Percentiles rank a stretch among this genome's conserved stretches.
phyloP scores from a whole-genome alignment of 2,888 invertebrate genomes.

The Campaea margaritaria region DNA sequence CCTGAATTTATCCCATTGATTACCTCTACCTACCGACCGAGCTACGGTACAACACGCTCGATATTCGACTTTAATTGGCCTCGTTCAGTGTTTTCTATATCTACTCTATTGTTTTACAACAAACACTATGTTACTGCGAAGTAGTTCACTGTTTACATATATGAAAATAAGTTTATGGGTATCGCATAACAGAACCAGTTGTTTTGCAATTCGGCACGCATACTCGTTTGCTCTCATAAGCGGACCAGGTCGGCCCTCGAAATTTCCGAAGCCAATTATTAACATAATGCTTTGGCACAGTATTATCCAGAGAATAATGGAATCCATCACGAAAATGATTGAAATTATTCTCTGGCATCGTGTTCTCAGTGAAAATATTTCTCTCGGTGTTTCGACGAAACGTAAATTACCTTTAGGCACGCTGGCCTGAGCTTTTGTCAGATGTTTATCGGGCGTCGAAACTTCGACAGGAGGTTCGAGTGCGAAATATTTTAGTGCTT shows the following conservation, averaged over 20 bases:
- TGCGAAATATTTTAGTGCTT: conserved; percentile 1
- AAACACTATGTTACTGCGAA: conserved; percentile 39
- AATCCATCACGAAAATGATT: conserved; percentile 73
- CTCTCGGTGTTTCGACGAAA: conserved; percentile 48
- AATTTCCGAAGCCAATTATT: conserved; percentile 69
- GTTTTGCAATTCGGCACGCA: conserved; percentile 72
- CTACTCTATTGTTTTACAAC: conserved; percentile 47
- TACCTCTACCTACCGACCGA: conserved; percentile 45
- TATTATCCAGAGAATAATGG: conserved; percentile 66
- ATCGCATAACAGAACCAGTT: conserved; percentile 65
- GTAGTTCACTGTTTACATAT: conserved; percentile 57
- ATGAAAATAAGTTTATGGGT: conserved; percentile 64
- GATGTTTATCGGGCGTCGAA: conserved; percentile 34
- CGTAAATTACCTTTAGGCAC: conserved; percentile 53
- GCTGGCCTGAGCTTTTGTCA: conserved; percentile 37
- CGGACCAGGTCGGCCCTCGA: conserved; percentile 53
- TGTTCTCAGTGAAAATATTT: conserved; percentile 48
- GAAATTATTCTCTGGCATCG: conserved; percentile 63
- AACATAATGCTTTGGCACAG: conserved; percentile 65
- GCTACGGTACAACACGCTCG: conserved; percentile 38
- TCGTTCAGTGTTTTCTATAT: conserved; percentile 45
- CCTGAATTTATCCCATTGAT: conserved; percentile 50
- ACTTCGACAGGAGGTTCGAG: conserved; percentile 2
- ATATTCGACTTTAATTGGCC: conserved; percentile 43
- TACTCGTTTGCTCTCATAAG: conserved; percentile 61